A percentile compares a stretch with the other conserved stretches of the same genome.
These are phyloP conservation scores for Temnothorax ravouxi DNA, from an alignment of 2,888 invertebrate species.

Conservation along the genomic window DNA sequence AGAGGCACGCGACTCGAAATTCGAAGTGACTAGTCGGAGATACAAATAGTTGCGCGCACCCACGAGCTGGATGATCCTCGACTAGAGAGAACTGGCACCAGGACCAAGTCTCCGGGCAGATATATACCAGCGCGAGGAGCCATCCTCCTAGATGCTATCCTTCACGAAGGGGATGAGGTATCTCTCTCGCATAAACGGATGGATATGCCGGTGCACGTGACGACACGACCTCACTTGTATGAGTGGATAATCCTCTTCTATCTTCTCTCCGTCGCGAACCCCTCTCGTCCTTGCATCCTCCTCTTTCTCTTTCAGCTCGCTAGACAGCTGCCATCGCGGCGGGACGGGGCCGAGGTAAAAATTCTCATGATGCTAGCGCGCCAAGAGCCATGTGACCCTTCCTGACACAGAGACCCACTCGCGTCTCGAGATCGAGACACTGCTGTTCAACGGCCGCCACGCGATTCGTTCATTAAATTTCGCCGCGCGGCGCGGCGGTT, in stretches of 20 bases:
- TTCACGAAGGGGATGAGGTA: conserved; percentile 79
- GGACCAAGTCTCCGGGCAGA: conserved; percentile 73
- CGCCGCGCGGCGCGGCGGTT: conserved; percentile 51
- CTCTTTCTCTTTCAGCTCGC: conserved; percentile 56
- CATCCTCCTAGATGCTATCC: conserved; percentile 62
- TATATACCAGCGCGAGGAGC: conserved; percentile 79
- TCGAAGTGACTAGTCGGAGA: conserved; percentile 19
- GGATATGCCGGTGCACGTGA: conserved; percentile 57
- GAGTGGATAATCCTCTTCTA: conserved; percentile 48
- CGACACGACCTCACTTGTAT: conserved; percentile 48
- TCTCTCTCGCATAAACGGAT: conserved; percentile 75
- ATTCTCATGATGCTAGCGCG: conserved; percentile 35
- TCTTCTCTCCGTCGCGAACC: conserved; percentile 31
- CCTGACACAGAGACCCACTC: conserved; percentile 86
- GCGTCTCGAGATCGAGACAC: conserved; percentile 65
- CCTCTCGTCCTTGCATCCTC: conserved; percentile 44
- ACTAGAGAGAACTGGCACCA: conserved; percentile 81
- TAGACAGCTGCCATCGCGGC: conserved; percentile 51
- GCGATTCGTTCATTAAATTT: conserved; percentile 66
- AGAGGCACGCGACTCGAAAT: conserved; percentile 20
- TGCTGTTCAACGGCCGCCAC: conserved; percentile 59
- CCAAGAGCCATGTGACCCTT: conserved; percentile 83
- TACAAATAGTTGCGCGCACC: conserved; percentile 71
- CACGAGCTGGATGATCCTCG: conserved; percentile 76
- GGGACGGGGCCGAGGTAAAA: conserved; percentile 44